Base-by-base conservation (phyloP, 2,113 vertebrate genomes). In the Hippocampus mohnikei region DNA sequence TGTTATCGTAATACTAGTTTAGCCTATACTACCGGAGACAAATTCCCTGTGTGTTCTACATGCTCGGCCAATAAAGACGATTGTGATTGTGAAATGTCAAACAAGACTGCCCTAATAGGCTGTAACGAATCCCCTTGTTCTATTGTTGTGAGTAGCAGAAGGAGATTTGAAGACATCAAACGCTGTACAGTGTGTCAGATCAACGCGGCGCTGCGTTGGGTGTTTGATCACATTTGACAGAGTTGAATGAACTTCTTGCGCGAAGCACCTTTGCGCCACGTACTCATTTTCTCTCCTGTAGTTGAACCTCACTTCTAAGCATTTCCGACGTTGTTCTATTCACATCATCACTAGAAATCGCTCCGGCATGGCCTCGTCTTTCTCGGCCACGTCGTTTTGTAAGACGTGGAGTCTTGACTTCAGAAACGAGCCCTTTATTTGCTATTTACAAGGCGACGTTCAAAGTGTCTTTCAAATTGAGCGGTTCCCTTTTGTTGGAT, bases 391-490 rank as follows among this genome's bases (percentile, higher is more conserved):
- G 33, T 37, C 33, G 33, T 37, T 37, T 37, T 37, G 33, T 37
- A 37, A 37, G 33, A 37, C 3, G 29, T 33, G 29, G 29, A 5
- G 29, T 33, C 29, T 33, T 5, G 29, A 33, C 29, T 33, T 33
- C 5, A 33, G 29, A 33, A 33, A 33, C 33, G 33, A 37, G 33
- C 33, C 33, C 33, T 37, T 37, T 6, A 6, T 37, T 37, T 37
- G 33, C 33, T 37, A 37, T 37, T 37, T 37, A 6, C 5, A 1
- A 5, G 33, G 33, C 33, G 33, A 29, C 3, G 3, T 33, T 33
- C 33, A 33, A 33, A 6, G 0, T 0, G 33, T 81, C 78, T 85
- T 81, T 58, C 67, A 83, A 79, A 80, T 80, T 55, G 18, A 69
- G 80, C 48, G 64, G 33, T 63, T 70, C 66, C 64, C 72, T 55